Base-by-base conservation (phyloP, 2,113 vertebrate genomes). In the Xenopus laevis region DNA sequence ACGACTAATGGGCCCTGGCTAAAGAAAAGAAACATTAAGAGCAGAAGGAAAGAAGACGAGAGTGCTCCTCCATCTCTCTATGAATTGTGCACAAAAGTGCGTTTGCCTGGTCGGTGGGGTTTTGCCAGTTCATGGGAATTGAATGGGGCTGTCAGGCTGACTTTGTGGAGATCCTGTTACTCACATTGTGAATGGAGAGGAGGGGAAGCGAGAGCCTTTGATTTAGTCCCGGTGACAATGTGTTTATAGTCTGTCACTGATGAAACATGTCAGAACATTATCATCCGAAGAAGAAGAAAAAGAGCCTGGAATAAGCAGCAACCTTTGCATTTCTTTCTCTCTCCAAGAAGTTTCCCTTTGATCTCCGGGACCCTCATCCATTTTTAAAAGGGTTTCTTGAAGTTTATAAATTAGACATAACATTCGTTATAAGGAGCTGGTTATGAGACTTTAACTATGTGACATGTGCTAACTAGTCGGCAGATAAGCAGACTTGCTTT, bases 271-370 rank as follows among this genome's bases (percentile, higher is more conserved):
- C 53, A 33, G 66, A 80, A 79, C 60, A 72, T 74, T 67, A 58
- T 17, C 59, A 40, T 79, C 81, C 78, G 10, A 10, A 65, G 79
- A 79, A 62, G 60, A 57, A 81, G 45, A 67, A 71, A 78, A 61
- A 44, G 50, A 75, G 33, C 55, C 30, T 33, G 30, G 30, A 40
- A 40, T 40, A 4, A 40, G 33, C 33, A 40, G 33, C 33, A 40
- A 40, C 33, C 58, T 78, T 33, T 50, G 64, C 71, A 63, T 65
- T 7, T 68, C 58, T 40, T 61, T 68, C 23, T 20, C 65, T 40
- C 33, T 9, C 33, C 33, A 5, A 40, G 33, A 40, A 6, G 33
- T 40, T 40, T 40, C 33, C 33, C 6, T 76, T 69, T 68, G 55
- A 76, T 76, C 65, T 69, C 21, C 46, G 20, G 62, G 73, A 76